Evolutionary conservation across 2,797 vertebrate species (phyloP).

Genomic region (Lacerta agilis): DNA sequence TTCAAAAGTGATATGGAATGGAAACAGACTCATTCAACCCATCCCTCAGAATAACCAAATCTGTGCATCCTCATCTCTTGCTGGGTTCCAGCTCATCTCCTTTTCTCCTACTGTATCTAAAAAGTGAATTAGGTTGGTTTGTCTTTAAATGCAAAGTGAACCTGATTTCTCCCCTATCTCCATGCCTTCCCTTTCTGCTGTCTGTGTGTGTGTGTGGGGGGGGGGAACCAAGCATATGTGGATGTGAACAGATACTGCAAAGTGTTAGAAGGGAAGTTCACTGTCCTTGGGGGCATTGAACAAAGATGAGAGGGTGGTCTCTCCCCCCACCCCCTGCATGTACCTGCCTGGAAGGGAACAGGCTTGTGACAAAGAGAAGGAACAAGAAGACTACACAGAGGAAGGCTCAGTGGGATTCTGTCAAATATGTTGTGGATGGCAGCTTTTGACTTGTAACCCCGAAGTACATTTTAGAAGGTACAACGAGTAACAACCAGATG

Average conservation of each 20-base stretch:
- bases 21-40: too few relatives aligned
- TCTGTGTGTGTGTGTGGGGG: accelerated
- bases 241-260: neutral
- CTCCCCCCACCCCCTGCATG: neutral
- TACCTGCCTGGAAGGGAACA: slow-evolving; percentile 26
- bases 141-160: too few relatives aligned
- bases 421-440: neutral
- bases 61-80: too few relatives aligned
- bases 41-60: too few relatives aligned
- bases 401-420: neutral
- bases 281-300: slow-evolving; percentile 14
- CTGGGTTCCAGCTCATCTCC: too few relatives aligned
- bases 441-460: neutral
- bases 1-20: too few relatives aligned
- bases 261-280: neutral
- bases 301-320: neutral
- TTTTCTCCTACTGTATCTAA: neutral
- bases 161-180: neutral
- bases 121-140: too few relatives aligned
- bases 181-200: neutral
- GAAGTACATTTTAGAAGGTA: neutral
- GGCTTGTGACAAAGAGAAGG: slow-evolving; percentile 14
- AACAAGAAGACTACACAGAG: neutral
- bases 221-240: neutral
- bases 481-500: neutral